Percentiles rank a stretch among this genome's conserved stretches.
phyloP scores from a whole-genome alignment of 30 jellyfish, hydroid and myxozoan genomes.

The Turritopsis rubra region DNA sequence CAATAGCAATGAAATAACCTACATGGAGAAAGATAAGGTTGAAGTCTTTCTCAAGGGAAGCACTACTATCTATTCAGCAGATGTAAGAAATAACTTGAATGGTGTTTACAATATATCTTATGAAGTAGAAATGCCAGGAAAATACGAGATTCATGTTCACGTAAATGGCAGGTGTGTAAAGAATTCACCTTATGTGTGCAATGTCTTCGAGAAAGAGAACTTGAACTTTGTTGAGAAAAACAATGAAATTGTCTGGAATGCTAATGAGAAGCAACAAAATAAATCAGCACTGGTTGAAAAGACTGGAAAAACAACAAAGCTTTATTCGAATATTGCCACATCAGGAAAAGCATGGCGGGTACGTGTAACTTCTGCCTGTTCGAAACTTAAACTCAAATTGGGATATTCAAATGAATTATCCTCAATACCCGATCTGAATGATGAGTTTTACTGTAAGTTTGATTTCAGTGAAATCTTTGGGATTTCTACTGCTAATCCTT shows the following conservation, averaged over 20 bases:
- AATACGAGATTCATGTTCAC: conserved; percentile 13
- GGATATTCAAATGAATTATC: conserved; percentile 5
- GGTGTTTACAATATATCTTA: conserved; percentile 10
- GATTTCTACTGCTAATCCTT: neutral
- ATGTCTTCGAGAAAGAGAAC: conserved; percentile 22
- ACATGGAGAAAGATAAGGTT: conserved; percentile 18
- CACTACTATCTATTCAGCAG: neutral
- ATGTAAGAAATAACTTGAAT: conserved; percentile 7
- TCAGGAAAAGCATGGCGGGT: conserved; percentile 22
- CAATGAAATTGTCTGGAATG: neutral
- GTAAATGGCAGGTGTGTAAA: conserved; percentile 13
- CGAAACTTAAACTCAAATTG: conserved; percentile 13
- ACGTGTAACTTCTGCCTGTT: conserved; percentile 10
- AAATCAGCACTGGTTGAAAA: conserved; percentile 15
- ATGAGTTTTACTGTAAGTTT: conserved; percentile 17
- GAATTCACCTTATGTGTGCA: conserved; percentile 17
- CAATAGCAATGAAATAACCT: neutral
- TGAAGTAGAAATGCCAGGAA: conserved; percentile 15
- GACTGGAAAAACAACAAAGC: conserved; percentile 8
- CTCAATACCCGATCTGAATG: conserved; percentile 6
- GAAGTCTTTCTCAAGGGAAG: neutral
- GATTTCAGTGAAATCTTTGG: neutral
- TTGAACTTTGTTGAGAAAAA: neutral
- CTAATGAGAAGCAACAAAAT: neutral
- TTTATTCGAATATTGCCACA: neutral